Conservation (phyloP, 2,888 invertebrate genomes). For the Acrobasis consociella region DNA sequence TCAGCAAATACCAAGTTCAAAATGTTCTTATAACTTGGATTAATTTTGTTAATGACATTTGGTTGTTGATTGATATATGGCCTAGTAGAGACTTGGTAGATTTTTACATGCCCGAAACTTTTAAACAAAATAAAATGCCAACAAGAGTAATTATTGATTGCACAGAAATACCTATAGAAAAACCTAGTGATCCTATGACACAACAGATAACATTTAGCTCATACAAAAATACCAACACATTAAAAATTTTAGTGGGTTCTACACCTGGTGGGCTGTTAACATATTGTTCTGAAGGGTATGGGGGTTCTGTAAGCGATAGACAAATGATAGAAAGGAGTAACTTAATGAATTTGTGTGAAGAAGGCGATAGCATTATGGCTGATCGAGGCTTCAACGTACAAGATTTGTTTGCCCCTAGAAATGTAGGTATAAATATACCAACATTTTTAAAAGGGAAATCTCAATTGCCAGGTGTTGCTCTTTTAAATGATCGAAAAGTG, state of each 20-base stretch:
- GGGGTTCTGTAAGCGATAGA: slow-evolving; percentile 30
- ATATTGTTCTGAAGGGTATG: slow-evolving; percentile 32
- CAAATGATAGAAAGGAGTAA: slow-evolving; percentile 33
- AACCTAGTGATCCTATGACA: slow-evolving; percentile 28
- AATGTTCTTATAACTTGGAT: slow-evolving; percentile 20
- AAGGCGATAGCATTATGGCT: slow-evolving; percentile 34
- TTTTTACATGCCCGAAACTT: slow-evolving; percentile 7
- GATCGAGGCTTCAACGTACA: slow-evolving; percentile 34
- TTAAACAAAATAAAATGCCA: slow-evolving; percentile 17
- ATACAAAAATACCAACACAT: slow-evolving; percentile 20
- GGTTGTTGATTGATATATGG: slow-evolving; percentile 22
- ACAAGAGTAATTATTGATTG: slow-evolving; percentile 32
- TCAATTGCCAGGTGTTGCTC: too few species aligned
- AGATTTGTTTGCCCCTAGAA: too few species aligned
- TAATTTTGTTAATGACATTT: slow-evolving; percentile 19
- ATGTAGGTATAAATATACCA: too few species aligned
- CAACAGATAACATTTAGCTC: slow-evolving; percentile 31
- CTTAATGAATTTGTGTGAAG: slow-evolving; percentile 30
- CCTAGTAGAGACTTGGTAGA: slow-evolving; percentile 20
- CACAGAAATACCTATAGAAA: slow-evolving; percentile 31
- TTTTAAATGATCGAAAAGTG: too few species aligned
- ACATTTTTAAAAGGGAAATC: too few species aligned
- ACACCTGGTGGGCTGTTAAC: slow-evolving; percentile 34
- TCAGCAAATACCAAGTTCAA: slow-evolving; percentile 19
- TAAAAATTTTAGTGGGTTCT: slow-evolving; percentile 32